Evolutionary conservation across 2,797 vertebrate genomes (phyloP).

Genomic region (Brachyrhaphis roseni): DNA sequence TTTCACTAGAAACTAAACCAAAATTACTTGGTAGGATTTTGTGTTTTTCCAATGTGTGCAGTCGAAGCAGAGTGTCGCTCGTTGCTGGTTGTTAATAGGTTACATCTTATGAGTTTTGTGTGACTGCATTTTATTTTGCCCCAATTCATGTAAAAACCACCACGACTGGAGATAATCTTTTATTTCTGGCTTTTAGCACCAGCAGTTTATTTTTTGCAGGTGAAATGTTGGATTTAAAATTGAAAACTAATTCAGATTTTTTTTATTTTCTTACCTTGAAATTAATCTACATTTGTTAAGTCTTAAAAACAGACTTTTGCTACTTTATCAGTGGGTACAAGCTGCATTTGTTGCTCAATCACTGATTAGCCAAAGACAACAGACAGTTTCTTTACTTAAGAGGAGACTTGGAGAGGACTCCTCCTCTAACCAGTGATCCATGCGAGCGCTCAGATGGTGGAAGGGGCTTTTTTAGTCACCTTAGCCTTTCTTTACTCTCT

Average conservation of each 20-base stretch:
- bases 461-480: conserved; percentile 55
- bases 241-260: background rate
- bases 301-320: background rate
- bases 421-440: conserved; percentile 49
- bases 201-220: background rate
- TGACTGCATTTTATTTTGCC: background rate
- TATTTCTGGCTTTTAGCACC: background rate
- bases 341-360: conserved; percentile 51
- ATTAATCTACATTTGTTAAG: background rate
- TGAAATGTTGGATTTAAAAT: background rate
- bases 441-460: conserved; percentile 44
- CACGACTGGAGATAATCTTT: background rate
- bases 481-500: conserved; percentile 63
- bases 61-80: background rate
- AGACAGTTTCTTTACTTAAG: conserved; percentile 20
- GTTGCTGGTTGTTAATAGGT: background rate
- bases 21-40: too few relatives aligned
- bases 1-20: too few relatives aligned
- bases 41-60: background rate
- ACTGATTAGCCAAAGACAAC: conserved; percentile 53
- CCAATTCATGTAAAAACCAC: background rate
- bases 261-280: background rate
- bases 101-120: background rate
- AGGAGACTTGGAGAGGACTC: conserved; percentile 22
- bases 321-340: background rate